A percentile compares a stretch with the other conserved stretches of the same genome.
Conservation (phyloP, 2,888 invertebrate species). For the Anodontia alba region DNA sequence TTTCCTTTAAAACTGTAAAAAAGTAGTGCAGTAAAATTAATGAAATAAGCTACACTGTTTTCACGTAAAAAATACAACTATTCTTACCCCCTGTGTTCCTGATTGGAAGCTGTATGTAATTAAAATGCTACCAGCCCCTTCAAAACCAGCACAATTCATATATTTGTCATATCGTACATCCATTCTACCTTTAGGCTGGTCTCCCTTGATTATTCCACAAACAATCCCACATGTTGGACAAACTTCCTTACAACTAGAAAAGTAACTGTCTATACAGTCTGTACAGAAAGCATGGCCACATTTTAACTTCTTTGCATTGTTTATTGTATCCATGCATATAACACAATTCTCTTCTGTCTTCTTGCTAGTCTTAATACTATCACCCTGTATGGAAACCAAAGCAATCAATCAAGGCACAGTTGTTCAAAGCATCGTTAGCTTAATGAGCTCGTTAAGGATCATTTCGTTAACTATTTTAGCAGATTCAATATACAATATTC, state of each 20-base stretch:
- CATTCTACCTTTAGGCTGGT: slow-evolving; percentile 63
- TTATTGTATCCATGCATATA: slow-evolving; percentile 58
- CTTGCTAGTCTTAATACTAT: no score
- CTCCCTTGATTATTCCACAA: slow-evolving; percentile 60
- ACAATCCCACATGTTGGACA: slow-evolving; percentile 85
- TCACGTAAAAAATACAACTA: no score
- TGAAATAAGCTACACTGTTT: no score
- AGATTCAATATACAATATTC: no score
- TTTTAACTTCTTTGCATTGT: slow-evolving; percentile 39
- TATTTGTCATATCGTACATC: slow-evolving; percentile 34
- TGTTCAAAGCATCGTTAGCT: no score
- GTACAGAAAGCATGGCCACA: slow-evolving; percentile 61
- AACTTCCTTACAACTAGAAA: slow-evolving; percentile 39
- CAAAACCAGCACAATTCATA: slow-evolving; percentile 43
- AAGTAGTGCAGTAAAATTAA: no score
- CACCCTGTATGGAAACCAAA: no score
- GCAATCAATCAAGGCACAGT: no score
- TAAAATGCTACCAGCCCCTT: slow-evolving; percentile 53
- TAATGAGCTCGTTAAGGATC: no score
- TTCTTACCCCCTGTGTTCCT: slow-evolving; percentile 73
- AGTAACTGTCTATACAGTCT: slow-evolving; percentile 58
- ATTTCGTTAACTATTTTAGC: no score
- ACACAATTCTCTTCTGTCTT: slow-evolving; percentile 40
- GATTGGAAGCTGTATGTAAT: slow-evolving; percentile 79
- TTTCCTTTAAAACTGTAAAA: no score